Evolutionary conservation across 2,113 vertebrate species (phyloP), one percentile per base, ranked within the genome.

Genomic region (Xenopus borealis): DNA sequence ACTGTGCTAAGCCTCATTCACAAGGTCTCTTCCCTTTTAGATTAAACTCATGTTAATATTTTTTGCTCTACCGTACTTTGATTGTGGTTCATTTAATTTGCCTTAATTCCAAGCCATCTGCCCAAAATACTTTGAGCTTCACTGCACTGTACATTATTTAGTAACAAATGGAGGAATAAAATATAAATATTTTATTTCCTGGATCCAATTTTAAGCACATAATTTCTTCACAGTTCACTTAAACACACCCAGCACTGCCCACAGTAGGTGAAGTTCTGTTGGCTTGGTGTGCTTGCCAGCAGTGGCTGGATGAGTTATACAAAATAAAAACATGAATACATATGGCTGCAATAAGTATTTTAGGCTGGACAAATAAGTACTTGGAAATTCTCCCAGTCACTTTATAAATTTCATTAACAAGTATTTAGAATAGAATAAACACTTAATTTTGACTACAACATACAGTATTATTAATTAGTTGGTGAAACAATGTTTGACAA

Each of bases 91-190:
- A 27, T 19, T 73, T 73, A 70, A 70, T 70, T 76, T 70, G 67
- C 63, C 46, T 27, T 76, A 69, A 53, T 69, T 76, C 74, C 74
- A 76, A 70, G 67, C 74, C 74, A 76, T 76, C 74, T 76, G 74
- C 69, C 74, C 74, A 76, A 50, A 76, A 57, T 64, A 53, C 66
- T 63, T 69, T 69, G 67, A 69, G 74, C 74, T 70, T 76, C 47
- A 45, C 63, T 55, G 67, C 74, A 64, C 74, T 57, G 66, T 69
- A 59, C 58, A 76, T 76, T 76, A 76, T 76, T 76, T 76, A 70
- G 59, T 45, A 64, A 76, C 67, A 76, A 76, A 76, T 69, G 66
- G 66, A 64, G 62, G 55, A 76, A 64, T 70, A 64, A 64, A 57
- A 12, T 46, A 10, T 70, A 69, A 70, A 76, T 76, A 76, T 76